Evolutionary conservation across 2,888 invertebrate species (phyloP), one percentile per base, ranked within the genome.

Genomic region (Myopa testacea): DNA sequence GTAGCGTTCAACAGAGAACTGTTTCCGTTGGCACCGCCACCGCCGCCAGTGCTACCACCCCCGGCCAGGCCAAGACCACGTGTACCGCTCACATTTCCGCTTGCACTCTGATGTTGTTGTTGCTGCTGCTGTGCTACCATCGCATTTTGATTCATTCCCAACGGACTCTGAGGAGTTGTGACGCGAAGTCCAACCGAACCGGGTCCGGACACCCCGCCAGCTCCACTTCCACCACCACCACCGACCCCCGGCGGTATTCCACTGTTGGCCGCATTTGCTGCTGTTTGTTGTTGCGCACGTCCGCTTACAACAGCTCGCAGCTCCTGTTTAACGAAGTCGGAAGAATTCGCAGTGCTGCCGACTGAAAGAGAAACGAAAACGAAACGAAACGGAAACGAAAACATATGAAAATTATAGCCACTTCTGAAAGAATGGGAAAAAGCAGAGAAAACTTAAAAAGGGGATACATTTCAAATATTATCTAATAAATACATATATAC

Each of bases 251-350:
- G 4, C 2, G 85, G 76, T 16, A 81, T 84, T 82, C 83, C 82
- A 77, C 77, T 80, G 76, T 80, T 81, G 52, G 82, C 83, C 50
- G 83, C 82, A 16, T 82, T 85, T 0, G 86, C 84, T 34, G 86
- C 86, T 52, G 91, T 91, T 55, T 86, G 85, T 67, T 87, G 87
- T 80, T 89, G 91, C 58, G 95, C 94, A 85, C 97, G 92, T 76
- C 95, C 96, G 82, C 95, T 96, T 79, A 97, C 96, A 81, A 95
- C 94, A 71, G 96, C 96, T 84, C 97, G 92, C 85, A 98, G 91
- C 90, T 97, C 96, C 90, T 97, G 96, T 86, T 96, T 93, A 83
- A 97, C 97, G 90, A 94, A 97, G 90, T 97, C 97, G 73, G 96
- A 95, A 79, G 93, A 92, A 88, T 92, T 93, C 86, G 91, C 92